Evolutionary conservation across 2,113 vertebrate species (phyloP).

Genomic region (Axis porcinus): DNA sequence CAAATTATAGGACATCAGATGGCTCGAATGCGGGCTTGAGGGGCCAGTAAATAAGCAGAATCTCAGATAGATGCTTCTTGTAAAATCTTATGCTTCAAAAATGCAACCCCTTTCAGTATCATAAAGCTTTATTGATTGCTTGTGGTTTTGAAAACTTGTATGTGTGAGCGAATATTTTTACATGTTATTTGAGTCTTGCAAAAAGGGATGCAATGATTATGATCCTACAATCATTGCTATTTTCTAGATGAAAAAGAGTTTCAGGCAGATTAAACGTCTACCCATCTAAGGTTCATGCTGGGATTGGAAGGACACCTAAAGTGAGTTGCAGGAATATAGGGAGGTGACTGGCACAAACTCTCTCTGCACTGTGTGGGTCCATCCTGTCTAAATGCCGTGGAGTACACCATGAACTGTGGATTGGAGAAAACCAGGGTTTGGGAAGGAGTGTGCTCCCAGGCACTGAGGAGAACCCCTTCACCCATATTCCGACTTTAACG

Average conservation of each 20-base stretch:
- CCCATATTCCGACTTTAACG: background rate
- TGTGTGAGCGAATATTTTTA: background rate
- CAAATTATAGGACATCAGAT: background rate
- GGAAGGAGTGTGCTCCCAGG: too few species aligned
- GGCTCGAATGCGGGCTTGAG: background rate
- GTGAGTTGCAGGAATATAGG: background rate
- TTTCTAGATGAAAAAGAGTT: background rate
- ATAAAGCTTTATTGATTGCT: background rate
- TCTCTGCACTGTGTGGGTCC: accelerated
- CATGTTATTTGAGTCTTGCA: background rate
- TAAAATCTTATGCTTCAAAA: background rate
- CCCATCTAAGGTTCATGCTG: background rate
- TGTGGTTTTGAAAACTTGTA: background rate
- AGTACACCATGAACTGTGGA: accelerated
- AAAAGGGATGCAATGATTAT: background rate
- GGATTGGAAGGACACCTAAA: background rate
- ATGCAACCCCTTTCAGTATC: background rate
- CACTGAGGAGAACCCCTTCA: background rate
- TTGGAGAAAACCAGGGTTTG: too few species aligned
- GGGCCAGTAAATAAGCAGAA: background rate
- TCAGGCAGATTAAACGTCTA: background rate
- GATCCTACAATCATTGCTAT: background rate
- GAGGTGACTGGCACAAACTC: accelerated
- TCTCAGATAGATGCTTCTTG: background rate
- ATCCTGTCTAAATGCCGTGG: accelerated